Base-by-base conservation (phyloP, 2,888 invertebrate species). In the Lacanobia oleracea region DNA sequence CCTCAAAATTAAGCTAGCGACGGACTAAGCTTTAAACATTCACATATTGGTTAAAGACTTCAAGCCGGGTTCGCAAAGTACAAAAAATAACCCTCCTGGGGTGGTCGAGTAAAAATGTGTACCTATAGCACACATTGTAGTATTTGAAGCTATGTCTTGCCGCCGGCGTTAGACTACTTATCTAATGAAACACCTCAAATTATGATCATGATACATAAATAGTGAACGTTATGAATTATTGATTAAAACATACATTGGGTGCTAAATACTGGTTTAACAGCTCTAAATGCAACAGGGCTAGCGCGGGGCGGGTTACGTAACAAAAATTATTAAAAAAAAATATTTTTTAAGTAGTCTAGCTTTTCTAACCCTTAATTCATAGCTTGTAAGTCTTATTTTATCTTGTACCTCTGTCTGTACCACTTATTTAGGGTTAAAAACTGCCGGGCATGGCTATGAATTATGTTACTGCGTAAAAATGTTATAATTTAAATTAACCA, bases 171-270 rank as follows among this genome's bases (percentile, higher is more conserved):
- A 3, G 9, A 56, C 12, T 50, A 23, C 40, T 75, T 14, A 73
- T 56, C 43, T 65, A 50, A 21, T 23, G n/a, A 27, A 51, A 56
- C 21, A 27, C 18, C 16, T 67, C 6, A 23, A 60, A 51, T 56
- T 51, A 78, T 65, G 72, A 80, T 54, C 50, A 23, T 75, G 68
- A 67, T 51, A 53, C 45, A 79, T 79, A 79, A 82, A 80, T 82
- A 81, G 57, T 51, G 61, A 56, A 57, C 7, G 59, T 37, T 57
- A 69, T 74, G 48, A 68, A 45, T 62, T 18, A 63, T 72, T 67
- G n/a, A 65, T 65, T 33, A 43, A 45, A 77, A 68, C 40, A 67
- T 63, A 68, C 45, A 43, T 72, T 65, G 3, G 54, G 18, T 77
- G 82, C 65, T 27, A 79, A 81, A 67, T 54, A 81, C 53, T 51